Evolutionary conservation across 1,140 invertebrate genomes (phyloP), one percentile per base, ranked within the genome.

Genomic region (Plodia interpunctella): DNA sequence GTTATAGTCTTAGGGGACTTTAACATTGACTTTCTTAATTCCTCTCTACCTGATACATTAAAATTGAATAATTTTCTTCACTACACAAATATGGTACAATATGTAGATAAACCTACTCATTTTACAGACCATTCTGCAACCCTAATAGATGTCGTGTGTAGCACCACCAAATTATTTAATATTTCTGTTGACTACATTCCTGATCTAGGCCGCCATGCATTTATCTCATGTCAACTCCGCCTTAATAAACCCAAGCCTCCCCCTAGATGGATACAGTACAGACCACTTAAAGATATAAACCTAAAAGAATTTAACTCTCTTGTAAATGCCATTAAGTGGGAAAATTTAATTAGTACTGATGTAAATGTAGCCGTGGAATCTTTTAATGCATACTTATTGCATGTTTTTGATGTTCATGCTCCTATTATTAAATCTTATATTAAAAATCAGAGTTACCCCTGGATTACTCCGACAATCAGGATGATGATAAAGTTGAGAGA

Each of bases 1-100:
- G 8, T 63, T 15, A 21, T 63, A 4, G 15, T 63, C 32, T 13
- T 58, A 18, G 61, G 61, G 0, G 61, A 63, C 19, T 63, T 63
- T 30, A 58, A 58, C 19, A 55, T 58, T 8, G 28, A 63, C 21
- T 18, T 63, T 28, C 20, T 62, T 13, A 13, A n/a, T 5, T 5
- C 28, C 28, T 3, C 59, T 28, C 19, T 49, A n/a, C 8, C 8
- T 50, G 30, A 56, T n/a, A 17, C 17, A 0, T 13, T 11, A 6
- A 55, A 61, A 50, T 21, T 62, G 5, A 19, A 21, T 18, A 15
- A 57, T 17, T 62, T 57, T 13, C 18, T 57, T 4, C 8, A 25
- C 1, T 52, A 11, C n/a, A 15, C 57, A 19, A 21, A 54, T 49
- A 17, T 62, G 5, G 0, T 28, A 11, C 55, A 62, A 15, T 50